Percentiles rank a stretch among this genome's conserved stretches.
phyloP scores from a whole-genome alignment of 2,113 vertebrate species.

The Nanorana parkeri region DNA sequence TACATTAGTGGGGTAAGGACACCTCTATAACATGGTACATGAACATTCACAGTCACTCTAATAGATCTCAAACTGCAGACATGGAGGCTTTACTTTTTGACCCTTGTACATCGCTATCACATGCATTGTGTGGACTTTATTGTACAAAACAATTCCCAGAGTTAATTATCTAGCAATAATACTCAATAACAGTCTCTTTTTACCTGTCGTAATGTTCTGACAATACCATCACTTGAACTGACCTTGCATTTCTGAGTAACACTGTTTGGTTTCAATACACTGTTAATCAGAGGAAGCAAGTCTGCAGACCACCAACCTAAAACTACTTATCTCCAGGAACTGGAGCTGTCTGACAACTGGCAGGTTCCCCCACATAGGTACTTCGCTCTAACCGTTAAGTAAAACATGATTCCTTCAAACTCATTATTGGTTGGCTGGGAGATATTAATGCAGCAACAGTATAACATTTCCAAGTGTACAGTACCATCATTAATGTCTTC shows the following conservation, averaged over 20 bases:
- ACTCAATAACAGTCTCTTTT: not conserved
- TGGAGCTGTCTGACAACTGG: conserved; percentile 37
- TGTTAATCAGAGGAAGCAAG: not conserved
- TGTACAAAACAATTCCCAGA: too few relatives aligned
- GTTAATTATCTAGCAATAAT: too few relatives aligned
- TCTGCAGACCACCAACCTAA: conserved; percentile 18
- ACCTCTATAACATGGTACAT: too few relatives aligned
- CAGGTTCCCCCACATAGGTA: conserved; percentile 46
- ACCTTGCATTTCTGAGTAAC: not conserved
- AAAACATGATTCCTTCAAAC: conserved; percentile 27
- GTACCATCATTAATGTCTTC: conserved; percentile 59
- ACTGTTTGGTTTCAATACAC: not conserved
- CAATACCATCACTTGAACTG: not conserved
- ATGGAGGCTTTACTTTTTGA: too few relatives aligned
- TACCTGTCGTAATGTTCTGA: not conserved
- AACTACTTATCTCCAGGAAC: conserved; percentile 13
- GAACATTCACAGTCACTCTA: too few relatives aligned
- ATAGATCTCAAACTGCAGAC: too few relatives aligned
- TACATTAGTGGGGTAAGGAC: too few relatives aligned
- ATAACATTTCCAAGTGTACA: conserved; percentile 54
- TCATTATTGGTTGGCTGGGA: conserved; percentile 38
- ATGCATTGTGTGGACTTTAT: not conserved
- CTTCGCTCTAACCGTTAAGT: conserved; percentile 39
- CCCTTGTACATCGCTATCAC: too few relatives aligned
- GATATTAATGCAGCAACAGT: conserved; percentile 54